Percentiles rank a stretch among this genome's conserved stretches.
Conservation (phyloP, 2,797 vertebrate genomes). For the Aselliscus stoliczkanus region DNA sequence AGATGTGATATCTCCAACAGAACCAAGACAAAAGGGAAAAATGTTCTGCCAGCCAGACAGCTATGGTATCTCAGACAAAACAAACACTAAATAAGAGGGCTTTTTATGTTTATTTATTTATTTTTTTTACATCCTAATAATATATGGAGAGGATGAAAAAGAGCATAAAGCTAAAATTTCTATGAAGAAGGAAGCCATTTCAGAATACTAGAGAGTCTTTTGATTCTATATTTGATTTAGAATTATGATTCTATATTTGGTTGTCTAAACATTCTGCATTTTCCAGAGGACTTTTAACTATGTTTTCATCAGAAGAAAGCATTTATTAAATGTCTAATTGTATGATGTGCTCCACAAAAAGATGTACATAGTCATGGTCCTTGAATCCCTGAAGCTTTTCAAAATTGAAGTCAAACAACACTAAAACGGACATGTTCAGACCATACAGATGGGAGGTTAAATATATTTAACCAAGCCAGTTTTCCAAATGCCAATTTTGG, state of each 20-base stretch:
- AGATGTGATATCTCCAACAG: neutral
- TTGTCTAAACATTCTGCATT: neutral
- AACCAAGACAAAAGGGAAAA: neutral
- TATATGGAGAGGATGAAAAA: neutral
- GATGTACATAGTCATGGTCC: neutral
- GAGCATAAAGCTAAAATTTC: neutral
- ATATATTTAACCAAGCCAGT: neutral
- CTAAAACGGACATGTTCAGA: neutral
- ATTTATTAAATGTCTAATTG: neutral
- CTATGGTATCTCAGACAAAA: neutral
- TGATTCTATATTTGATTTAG: neutral
- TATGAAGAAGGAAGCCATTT: neutral
- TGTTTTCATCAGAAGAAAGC: conserved; percentile 14
- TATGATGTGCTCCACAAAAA: neutral
- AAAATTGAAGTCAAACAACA: conserved; percentile 21
- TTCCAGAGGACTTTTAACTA: neutral
- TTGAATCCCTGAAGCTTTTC: neutral
- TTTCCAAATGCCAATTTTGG: neutral
- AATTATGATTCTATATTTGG: neutral
- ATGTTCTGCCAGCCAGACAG: neutral
- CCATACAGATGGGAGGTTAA: neutral
- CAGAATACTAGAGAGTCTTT: neutral
- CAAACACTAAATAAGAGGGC: neutral
- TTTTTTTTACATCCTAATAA: neutral
- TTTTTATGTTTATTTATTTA: neutral